Conservation (phyloP, 2,113 vertebrate species). For the Sisor rabdophorus region DNA sequence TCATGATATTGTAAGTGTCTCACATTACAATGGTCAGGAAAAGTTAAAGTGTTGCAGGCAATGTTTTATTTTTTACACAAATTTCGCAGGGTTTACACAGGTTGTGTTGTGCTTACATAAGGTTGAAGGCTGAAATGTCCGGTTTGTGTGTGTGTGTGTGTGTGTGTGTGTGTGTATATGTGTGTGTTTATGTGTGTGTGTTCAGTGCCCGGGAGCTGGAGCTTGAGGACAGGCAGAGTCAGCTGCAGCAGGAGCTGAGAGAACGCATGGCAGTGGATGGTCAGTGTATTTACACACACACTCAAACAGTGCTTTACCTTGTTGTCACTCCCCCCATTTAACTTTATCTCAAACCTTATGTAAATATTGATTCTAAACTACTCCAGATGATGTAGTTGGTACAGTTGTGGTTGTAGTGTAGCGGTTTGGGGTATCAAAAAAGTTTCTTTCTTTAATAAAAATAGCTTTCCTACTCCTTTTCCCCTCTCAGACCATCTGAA, state of each 20-base stretch:
- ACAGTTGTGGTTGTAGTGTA: no score
- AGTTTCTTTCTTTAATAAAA: no score
- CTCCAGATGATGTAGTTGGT: no score
- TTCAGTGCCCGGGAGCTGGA: conserved; percentile 85
- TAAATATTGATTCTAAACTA: no score
- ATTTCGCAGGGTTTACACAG: no score
- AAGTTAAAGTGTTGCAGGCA: neutral
- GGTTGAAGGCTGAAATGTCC: neutral
- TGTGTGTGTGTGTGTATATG: conserved; percentile 12
- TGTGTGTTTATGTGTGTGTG: conserved; percentile 21
- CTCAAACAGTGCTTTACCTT: no score
- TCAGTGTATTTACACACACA: conserved; percentile 50
- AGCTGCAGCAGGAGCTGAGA: conserved; percentile 89
- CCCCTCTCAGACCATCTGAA: conserved; percentile 83
- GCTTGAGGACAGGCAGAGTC: conserved; percentile 92
- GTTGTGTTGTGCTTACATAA: neutral
- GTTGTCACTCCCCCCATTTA: no score
- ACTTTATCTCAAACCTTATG: no score
- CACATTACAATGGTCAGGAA: neutral
- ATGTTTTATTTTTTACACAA: neutral
- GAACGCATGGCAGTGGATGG: conserved; percentile 94
- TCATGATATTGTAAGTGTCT: conserved; percentile 92
- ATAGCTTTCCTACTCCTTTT: neutral
- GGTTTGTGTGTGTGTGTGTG: neutral
- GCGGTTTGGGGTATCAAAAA: no score